phyloP scores from a whole-genome alignment of 23 tunicate genomes.

The Clavelina lepadiformis region DNA sequence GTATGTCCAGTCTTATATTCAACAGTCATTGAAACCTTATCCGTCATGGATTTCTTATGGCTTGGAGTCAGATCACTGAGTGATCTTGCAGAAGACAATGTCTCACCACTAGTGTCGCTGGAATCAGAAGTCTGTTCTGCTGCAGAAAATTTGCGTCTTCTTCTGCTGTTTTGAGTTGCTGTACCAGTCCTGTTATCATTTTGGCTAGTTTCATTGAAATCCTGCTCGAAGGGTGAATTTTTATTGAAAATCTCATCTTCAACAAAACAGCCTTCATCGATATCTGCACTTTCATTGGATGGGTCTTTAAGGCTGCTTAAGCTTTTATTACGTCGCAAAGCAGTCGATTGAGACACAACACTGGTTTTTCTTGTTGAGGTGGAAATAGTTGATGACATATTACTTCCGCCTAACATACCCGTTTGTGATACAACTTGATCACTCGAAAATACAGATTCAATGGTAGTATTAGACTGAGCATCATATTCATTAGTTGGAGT shows the following conservation, averaged over 20 bases:
- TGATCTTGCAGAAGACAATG: conserved; percentile 5
- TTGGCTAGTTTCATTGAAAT: too few species aligned
- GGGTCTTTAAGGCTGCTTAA: not conserved
- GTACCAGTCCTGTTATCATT: too few species aligned
- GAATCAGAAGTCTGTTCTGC: conserved; percentile 9
- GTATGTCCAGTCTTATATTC: conserved; percentile 3
- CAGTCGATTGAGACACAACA: conserved; percentile 56
- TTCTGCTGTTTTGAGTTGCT: not conserved
- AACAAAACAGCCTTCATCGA: conserved; percentile 37
- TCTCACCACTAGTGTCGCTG: not conserved
- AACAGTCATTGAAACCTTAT: not conserved
- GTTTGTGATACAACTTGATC: too few species aligned
- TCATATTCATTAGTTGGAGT: too few species aligned
- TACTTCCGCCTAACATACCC: too few species aligned
- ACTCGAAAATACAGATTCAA: too few species aligned
- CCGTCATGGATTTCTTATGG: conserved; percentile 28
- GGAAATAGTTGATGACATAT: conserved; percentile 20
- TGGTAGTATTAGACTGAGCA: too few species aligned
- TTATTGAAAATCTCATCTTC: too few species aligned
- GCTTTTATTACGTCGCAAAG: conserved; percentile 14
- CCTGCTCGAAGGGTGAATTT: too few species aligned
- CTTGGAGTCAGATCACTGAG: conserved; percentile 32
- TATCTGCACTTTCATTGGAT: conserved; percentile 1
- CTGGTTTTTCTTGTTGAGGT: conserved; percentile 52
- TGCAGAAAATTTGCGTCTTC: conserved; percentile 6